Base-by-base conservation (phyloP, 2,113 vertebrate species). In the Nothoprocta perdicaria region DNA sequence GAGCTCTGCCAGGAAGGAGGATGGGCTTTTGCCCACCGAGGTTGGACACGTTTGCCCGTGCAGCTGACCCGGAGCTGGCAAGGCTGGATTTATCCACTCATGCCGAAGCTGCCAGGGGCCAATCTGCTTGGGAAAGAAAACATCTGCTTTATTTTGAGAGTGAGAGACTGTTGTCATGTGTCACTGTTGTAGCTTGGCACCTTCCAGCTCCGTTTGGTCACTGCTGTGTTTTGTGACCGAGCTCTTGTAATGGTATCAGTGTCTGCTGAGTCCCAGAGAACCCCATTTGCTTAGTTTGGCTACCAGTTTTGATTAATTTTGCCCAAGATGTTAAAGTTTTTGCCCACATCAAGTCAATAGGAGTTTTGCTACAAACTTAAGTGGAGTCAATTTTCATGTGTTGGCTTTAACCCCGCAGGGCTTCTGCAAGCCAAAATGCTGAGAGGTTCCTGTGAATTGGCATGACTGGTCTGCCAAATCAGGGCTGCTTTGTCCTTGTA, bases 111-210 rank as follows among this genome's bases (percentile, higher is more conserved):
- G 87, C 72, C 89, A n/a, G 24, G 22, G 75, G 10, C 50, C 63
- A 26, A 0, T 0, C 61, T 53, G 81, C 79, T 83, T 57, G 6
- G 12, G 31, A 82, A 68, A 93, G 10, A 74, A 77, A 52, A 38
- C 57, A 58, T 46, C 74, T 40, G 86, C 14, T 87, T 89, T 72
- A 24, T 66, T 83, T 90, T 83, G 76, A 48, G 26, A 15, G 17
- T 6, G 13, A 71, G 69, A 58, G 61, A 2, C 11, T 24, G 33
- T 55, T 75, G 19, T 19, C 43, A 21, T 52, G 88, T 80, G 94
- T 10, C 62, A 4, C 41, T 46, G 71, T 52, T 80, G 75, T 89
- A 95, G 84, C 92, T 76, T 16, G 0, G 62, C 2, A 74, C 29
- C 71, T 41, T 62, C 73, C 62, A 15, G 77, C 71, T 81, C 40